Conservation (phyloP, 2,113 vertebrate species). For the Dromiciops gliroides region DNA sequence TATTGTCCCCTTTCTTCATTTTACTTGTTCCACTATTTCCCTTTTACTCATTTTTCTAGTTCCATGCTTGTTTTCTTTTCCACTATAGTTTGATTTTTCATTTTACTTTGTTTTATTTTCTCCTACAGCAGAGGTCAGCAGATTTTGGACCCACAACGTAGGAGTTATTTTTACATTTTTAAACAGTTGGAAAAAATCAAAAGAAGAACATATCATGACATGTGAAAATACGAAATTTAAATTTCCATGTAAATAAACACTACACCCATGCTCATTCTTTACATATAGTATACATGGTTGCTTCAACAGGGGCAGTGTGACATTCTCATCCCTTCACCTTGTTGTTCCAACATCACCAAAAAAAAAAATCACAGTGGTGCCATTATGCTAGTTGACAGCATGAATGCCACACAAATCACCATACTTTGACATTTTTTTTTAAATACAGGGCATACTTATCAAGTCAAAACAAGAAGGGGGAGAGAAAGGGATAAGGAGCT, state of each 20-base stretch:
- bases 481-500: neutral
- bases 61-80: slow-evolving; percentile 14
- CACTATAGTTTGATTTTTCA: neutral
- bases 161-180: neutral
- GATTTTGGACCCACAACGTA: neutral
- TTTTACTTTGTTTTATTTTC: neutral
- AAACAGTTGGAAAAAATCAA: neutral
- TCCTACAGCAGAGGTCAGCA: neutral
- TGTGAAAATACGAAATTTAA: neutral
- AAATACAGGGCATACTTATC: neutral
- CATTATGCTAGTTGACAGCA: neutral
- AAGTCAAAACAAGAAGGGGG: neutral
- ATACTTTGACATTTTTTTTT: neutral
- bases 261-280: neutral
- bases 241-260: neutral
- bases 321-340: neutral
- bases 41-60: neutral
- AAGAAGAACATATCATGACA: neutral
- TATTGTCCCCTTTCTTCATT: neutral
- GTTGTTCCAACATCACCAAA: neutral
- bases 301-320: neutral
- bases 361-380: neutral
- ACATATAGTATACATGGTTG: neutral
- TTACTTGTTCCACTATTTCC: neutral
- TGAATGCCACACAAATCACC: neutral